These are phyloP conservation scores for Copsychus sechellarum DNA, from an alignment of 2,113 vertebrate genomes.

Conservation along the genomic window DNA sequence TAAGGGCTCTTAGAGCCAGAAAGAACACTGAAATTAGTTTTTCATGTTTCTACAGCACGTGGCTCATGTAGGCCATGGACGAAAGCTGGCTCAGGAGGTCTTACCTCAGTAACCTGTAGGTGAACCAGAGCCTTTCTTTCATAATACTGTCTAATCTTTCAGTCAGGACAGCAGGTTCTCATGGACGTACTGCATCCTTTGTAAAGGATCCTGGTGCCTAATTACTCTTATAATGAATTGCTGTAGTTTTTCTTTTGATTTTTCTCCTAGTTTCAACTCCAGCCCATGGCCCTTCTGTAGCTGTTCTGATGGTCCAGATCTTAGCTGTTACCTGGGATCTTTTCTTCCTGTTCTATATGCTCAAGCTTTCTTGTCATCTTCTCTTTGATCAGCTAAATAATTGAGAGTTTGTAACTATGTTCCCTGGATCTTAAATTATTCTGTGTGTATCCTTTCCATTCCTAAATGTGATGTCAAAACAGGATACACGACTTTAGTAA, in stretches of 20 bases:
- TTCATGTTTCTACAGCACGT: fast-evolving
- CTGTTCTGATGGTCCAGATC: not conserved
- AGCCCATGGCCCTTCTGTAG: not conserved
- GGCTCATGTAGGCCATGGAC: fast-evolving
- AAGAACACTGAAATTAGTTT: not conserved
- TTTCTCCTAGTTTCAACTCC: not conserved
- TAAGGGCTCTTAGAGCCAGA: not conserved
- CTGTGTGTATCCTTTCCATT: not conserved
- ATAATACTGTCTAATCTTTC: not conserved
- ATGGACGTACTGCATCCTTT: not conserved
- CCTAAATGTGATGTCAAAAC: not conserved
- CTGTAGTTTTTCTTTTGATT: not conserved
- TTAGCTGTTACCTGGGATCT: not conserved
- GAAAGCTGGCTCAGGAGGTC: not conserved
- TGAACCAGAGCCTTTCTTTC: not conserved
- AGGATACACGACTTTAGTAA: not conserved
- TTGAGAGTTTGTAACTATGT: not conserved
- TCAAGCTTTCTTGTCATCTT: not conserved
- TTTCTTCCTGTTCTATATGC: not conserved
- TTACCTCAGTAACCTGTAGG: not conserved
- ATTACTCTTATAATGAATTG: not conserved
- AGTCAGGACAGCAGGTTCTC: not conserved
- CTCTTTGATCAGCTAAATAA: not conserved
- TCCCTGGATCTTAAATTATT: not conserved
- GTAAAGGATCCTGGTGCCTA: not conserved